These are phyloP conservation scores for Calephelis perditalis DNA, from an alignment of 2,888 invertebrate species.

Conservation along the genomic window DNA sequence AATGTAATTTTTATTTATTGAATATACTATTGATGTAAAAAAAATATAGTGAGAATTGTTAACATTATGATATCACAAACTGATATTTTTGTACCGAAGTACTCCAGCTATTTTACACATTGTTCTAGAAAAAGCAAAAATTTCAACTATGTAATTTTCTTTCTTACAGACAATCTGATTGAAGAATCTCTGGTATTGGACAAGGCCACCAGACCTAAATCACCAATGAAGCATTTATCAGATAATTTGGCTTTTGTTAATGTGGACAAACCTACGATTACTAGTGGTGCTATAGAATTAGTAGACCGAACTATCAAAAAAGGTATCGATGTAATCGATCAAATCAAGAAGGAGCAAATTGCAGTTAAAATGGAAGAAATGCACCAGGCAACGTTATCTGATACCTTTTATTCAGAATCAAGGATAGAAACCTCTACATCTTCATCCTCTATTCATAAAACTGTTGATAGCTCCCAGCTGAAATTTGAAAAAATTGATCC, in stretches of 20 bases:
- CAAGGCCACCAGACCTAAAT: slow-evolving; percentile 62
- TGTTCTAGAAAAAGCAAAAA: neutral
- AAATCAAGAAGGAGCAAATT: slow-evolving; percentile 63
- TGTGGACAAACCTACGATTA: slow-evolving; percentile 73
- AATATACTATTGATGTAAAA: neutral
- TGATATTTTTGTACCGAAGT: neutral
- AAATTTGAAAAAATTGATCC: slow-evolving; percentile 65
- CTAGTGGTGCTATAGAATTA: slow-evolving; percentile 74
- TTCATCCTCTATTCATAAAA: slow-evolving; percentile 65
- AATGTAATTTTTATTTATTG: neutral
- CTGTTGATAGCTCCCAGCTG: slow-evolving; percentile 51
- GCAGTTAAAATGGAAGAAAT: slow-evolving; percentile 65
- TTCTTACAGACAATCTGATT: slow-evolving; percentile 61
- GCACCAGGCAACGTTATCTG: slow-evolving; percentile 54
- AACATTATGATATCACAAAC: too few relatives aligned
- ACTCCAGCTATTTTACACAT: neutral
- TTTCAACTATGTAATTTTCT: slow-evolving; percentile 22
- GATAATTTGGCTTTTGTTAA: slow-evolving; percentile 69
- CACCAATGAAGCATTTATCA: slow-evolving; percentile 66
- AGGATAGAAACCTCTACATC: slow-evolving; percentile 63
- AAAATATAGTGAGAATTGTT: neutral
- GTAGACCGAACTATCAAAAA: slow-evolving; percentile 72
- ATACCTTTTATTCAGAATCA: slow-evolving; percentile 63
- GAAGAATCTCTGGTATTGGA: slow-evolving; percentile 57
- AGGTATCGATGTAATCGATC: slow-evolving; percentile 60